These are phyloP conservation scores for Enteromius paludinosus DNA, from an alignment of 2,797 vertebrate genomes.

Conservation along the genomic window DNA sequence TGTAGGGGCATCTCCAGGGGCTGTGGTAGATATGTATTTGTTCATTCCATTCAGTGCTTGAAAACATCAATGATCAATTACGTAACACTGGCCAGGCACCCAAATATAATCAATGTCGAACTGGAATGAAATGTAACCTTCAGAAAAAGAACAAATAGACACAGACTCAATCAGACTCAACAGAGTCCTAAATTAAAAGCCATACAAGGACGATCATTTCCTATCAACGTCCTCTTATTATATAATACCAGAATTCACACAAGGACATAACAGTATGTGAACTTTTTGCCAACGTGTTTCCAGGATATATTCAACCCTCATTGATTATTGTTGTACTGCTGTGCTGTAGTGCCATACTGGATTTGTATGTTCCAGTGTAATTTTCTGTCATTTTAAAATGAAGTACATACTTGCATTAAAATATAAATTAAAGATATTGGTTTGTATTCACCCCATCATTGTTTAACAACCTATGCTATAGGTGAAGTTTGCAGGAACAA, in stretches of 20 bases:
- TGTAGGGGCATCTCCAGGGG: neutral
- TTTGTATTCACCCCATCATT: neutral
- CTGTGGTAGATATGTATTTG: neutral
- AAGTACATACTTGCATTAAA: neutral
- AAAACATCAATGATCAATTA: constrained; percentile 62
- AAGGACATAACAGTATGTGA: constrained; percentile 1
- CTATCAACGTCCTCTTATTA: constrained; percentile 6
- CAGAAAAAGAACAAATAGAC: constrained; percentile 69
- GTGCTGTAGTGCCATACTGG: neutral
- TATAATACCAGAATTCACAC: constrained; percentile 15
- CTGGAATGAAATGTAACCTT: constrained; percentile 55
- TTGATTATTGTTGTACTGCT: constrained; percentile 10
- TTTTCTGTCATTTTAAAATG: neutral
- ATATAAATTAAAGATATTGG: too few relatives aligned
- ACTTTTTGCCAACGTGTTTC: constrained; percentile 14
- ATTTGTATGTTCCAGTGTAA: neutral
- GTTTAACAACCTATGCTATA: neutral
- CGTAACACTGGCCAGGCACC: constrained; percentile 60
- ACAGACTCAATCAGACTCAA: constrained; percentile 36
- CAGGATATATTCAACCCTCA: neutral
- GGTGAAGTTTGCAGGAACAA: neutral
- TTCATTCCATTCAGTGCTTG: constrained; percentile 32
- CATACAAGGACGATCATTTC: constrained; percentile 20
- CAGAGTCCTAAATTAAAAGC: constrained; percentile 3
- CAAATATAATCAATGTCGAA: constrained; percentile 66